These are phyloP conservation scores for Cheilosia vernalis DNA, from an alignment of 2,888 invertebrate species.

Conservation along the genomic window DNA sequence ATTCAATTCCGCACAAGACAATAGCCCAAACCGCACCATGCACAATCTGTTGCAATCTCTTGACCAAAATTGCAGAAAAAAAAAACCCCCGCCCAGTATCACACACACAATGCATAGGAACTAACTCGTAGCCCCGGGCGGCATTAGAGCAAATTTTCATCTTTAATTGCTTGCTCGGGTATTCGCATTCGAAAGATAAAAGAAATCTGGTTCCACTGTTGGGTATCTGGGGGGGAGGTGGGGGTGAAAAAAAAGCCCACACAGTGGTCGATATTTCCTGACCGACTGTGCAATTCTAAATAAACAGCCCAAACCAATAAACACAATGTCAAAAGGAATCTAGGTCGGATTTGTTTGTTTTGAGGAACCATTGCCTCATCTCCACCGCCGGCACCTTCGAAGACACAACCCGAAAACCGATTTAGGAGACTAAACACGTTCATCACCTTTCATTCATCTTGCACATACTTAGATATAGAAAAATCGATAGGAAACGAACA, in stretches of 20 bases:
- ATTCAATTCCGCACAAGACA: conserved; percentile 20
- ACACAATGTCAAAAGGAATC: conserved; percentile 51
- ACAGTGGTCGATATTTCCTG: conserved; percentile 27
- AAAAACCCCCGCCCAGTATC: not conserved
- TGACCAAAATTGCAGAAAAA: conserved; percentile 5
- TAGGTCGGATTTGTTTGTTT: conserved; percentile 67
- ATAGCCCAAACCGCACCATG: conserved; percentile 9
- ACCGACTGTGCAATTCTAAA: conserved; percentile 60
- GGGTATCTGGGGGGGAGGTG: not conserved
- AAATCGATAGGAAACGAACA: conserved; percentile 35
- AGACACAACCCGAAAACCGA: conserved; percentile 4
- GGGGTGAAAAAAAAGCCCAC: not conserved
- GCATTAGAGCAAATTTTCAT: conserved; percentile 15
- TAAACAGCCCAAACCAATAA: conserved; percentile 64
- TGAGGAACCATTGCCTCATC: conserved; percentile 11
- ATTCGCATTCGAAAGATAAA: conserved; percentile 4
- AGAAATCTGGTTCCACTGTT: conserved; percentile 10
- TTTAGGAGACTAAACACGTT: conserved; percentile 40
- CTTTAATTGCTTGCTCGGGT: conserved; percentile 32
- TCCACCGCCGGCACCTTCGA: not conserved
- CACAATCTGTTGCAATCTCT: conserved; percentile 39
- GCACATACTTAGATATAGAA: conserved; percentile 15
- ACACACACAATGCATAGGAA: no score
- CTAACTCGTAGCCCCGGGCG: not conserved
- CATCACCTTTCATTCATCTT: conserved; percentile 50